phyloP scores from a whole-genome alignment of 2,888 invertebrate genomes.

The Nomada hirtipes region DNA sequence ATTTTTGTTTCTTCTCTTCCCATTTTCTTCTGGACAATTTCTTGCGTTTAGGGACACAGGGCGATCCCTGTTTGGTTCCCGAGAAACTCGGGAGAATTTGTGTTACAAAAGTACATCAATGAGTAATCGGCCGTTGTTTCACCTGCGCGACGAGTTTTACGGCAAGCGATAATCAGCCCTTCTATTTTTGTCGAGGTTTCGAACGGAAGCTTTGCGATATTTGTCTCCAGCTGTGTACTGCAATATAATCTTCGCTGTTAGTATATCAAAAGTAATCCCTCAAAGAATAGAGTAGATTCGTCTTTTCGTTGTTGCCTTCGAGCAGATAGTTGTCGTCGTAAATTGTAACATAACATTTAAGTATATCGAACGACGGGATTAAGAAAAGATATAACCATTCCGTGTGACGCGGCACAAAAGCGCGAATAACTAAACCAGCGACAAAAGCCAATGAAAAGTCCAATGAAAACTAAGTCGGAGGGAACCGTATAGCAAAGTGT shows the following conservation, averaged over 20 bases:
- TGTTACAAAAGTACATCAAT: no score
- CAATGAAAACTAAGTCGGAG: not conserved
- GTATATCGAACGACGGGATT: not conserved
- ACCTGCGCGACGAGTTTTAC: not conserved
- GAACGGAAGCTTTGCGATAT: not conserved
- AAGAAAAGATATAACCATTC: not conserved
- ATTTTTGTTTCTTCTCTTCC: no score
- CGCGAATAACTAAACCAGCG: not conserved
- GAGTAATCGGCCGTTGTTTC: not conserved
- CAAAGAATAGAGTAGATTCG: no score
- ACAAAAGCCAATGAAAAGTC: conserved; percentile 2
- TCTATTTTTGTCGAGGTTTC: not conserved
- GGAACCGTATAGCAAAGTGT: conserved; percentile 1
- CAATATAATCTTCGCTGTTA: no score
- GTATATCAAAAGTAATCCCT: no score
- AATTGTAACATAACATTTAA: not conserved
- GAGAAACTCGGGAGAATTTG: no score
- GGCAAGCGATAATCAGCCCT: not conserved
- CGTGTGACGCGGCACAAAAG: not conserved
- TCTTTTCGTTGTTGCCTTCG: no score
- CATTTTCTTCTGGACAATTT: no score
- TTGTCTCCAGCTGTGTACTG: not conserved
- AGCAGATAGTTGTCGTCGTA: not conserved
- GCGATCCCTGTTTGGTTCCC: no score
- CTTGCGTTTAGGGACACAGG: no score